Conservation (phyloP, 2,888 invertebrate genomes). For the Cryptosula pallasiana region DNA sequence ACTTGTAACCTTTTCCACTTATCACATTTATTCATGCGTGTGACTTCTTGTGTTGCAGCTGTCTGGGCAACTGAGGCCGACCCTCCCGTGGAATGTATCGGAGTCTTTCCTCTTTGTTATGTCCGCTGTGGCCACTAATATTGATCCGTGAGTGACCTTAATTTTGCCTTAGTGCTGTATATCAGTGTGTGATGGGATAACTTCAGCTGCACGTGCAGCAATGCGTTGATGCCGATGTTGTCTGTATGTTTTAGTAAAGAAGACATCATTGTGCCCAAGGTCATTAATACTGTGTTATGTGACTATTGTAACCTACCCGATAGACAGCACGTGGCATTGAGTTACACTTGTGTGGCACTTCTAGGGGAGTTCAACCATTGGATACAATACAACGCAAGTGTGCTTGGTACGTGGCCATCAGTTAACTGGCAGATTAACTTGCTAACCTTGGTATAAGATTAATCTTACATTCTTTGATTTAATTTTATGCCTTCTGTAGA, state of each 20-base stretch:
- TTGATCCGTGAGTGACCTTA: conserved; percentile 70
- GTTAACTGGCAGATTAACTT: no score
- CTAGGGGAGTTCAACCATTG: conserved; percentile 90
- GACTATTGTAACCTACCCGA: conserved; percentile 64
- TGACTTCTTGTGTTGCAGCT: not conserved
- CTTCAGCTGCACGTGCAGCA: not conserved
- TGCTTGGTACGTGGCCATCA: conserved; percentile 58
- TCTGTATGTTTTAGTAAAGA: conserved; percentile 27
- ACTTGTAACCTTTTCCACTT: no score
- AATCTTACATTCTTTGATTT: no score
- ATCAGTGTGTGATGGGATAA: not conserved
- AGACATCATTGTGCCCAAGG: conserved; percentile 72
- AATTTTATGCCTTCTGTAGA: no score
- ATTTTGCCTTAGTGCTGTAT: not conserved
- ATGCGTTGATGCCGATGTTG: no score
- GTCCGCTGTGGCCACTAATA: conserved; percentile 90
- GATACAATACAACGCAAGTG: conserved; percentile 80
- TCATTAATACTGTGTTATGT: conserved; percentile 77
- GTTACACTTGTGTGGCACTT: conserved; percentile 75
- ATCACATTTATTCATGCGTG: no score
- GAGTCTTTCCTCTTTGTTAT: conserved; percentile 92
- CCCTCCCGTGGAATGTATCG: conserved; percentile 72
- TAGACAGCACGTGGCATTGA: conserved; percentile 76
- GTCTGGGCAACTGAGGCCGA: not conserved
- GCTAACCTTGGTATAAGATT: no score